Evolutionary conservation across 2,113 vertebrate species (phyloP).

Genomic region (Mormyrus lacerda): DNA sequence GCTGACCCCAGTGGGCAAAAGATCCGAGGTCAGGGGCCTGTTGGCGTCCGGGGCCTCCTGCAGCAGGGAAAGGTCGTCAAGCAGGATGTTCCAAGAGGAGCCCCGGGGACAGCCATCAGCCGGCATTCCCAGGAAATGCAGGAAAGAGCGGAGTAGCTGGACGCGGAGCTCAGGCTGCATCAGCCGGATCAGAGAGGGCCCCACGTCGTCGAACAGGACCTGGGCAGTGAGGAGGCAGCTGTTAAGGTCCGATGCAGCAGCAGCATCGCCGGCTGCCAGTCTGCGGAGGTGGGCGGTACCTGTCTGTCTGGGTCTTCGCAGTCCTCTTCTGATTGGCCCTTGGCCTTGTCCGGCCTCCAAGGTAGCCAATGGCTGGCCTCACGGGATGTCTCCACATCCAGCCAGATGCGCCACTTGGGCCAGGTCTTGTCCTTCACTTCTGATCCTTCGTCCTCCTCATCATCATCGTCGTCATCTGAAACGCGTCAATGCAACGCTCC

Average conservation of each 20-base stretch:
- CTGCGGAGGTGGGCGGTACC: slow-evolving; percentile 45
- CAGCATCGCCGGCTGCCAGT: background rate
- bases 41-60: slow-evolving; percentile 45
- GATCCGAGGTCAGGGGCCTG: slow-evolving; percentile 62
- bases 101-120: slow-evolving; percentile 45
- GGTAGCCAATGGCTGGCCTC: slow-evolving; percentile 83
- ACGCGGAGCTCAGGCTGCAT: slow-evolving; percentile 59
- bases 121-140: slow-evolving; percentile 84
- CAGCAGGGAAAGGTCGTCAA: slow-evolving; percentile 76
- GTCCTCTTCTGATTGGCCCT: slow-evolving; percentile 81
- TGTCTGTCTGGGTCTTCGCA: slow-evolving; percentile 97
- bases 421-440: slow-evolving; percentile 78
- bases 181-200: slow-evolving; percentile 75
- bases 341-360: slow-evolving; percentile 85
- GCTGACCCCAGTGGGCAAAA: slow-evolving; percentile 58
- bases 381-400: slow-evolving; percentile 73
- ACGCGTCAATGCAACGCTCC: background rate
- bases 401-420: slow-evolving; percentile 76
- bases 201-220: slow-evolving; percentile 93
- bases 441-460: slow-evolving; percentile 71
- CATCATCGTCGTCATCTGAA: slow-evolving; percentile 64
- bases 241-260: background rate
- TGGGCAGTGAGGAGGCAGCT: slow-evolving; percentile 34
- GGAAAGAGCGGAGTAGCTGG: slow-evolving; percentile 67
- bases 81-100: slow-evolving; percentile 60